Conservation (phyloP, 2,888 invertebrate species). For the Phengaris alcon region DNA sequence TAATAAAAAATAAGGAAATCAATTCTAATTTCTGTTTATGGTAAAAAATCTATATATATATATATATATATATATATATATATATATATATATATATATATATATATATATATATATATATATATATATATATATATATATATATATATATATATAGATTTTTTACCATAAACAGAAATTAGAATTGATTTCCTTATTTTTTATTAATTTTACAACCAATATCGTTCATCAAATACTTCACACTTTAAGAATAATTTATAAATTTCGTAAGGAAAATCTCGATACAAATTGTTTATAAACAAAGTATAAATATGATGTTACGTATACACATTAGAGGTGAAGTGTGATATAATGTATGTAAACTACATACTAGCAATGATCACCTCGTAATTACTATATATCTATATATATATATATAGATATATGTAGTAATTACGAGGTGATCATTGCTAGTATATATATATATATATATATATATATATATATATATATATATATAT, state of each 20-base stretch:
- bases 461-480: too few relatives aligned
- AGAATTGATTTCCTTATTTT: constrained; percentile 9
- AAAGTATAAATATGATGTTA: constrained; percentile 32
- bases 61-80: too few relatives aligned
- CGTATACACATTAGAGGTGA: constrained; percentile 33
- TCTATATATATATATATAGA: too few relatives aligned
- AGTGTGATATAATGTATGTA: constrained; percentile 41
- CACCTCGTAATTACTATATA: constrained; percentile 60
- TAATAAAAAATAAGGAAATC: constrained; percentile 8
- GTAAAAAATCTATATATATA: not conserved
- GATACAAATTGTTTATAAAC: constrained; percentile 10
- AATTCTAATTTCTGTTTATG: constrained; percentile 2
- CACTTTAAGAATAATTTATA: not conserved
- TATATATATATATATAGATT: not conserved
- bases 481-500: too few relatives aligned
- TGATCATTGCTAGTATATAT: too few relatives aligned
- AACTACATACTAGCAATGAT: constrained; percentile 50
- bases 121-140: too few relatives aligned
- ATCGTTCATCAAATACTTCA: not conserved
- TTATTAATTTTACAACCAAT: constrained; percentile 1
- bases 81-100: too few relatives aligned
- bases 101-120: too few relatives aligned
- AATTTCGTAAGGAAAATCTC: not conserved
- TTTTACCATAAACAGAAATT: constrained; percentile 10
- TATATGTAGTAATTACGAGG: too few relatives aligned